Base-by-base conservation (phyloP, 2,797 vertebrate species). In the Sebastes kiyomatsui region DNA sequence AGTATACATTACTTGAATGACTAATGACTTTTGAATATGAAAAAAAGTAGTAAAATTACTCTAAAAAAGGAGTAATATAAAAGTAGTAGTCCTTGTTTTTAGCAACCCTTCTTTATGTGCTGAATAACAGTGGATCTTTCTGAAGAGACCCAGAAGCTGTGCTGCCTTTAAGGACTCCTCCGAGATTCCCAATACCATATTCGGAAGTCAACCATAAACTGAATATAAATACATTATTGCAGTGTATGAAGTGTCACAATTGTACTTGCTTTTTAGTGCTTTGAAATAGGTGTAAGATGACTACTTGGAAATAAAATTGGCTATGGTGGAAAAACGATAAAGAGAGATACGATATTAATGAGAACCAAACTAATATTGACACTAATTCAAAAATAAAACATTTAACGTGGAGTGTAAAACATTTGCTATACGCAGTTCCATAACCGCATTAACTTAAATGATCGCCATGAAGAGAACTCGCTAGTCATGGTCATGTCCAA, bases 151-250 rank as follows among this genome's bases (percentile, higher is more conserved):
- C 25, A 55, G 4, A 16, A n/a, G 16, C 22, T 4, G 23, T 71
- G 70, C 1, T 83, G 68, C 74, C 10, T 78, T 83, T 3, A 67
- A 0, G 30, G 42, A 28, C 14, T 42, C 12, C 55, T 59, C 2
- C 5, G 32, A 66, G 4, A 82, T 27, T 32, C 4, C 4, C 0
- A 3, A 9, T 10, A 20, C 4, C 6, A 7, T 3, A 2, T 3
- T 52, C 0, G 0, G 13, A 10, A 11, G 9, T 64, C 7, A 46
- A 46, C 42, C 42, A 46, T 46, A 18, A 46, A 7, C 6, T 46
- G 42, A 6, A 46, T 46, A 46, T 7, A 46, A 18, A 46, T 46
- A 16, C 42, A 18, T 46, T 46, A 46, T 46, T 46, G 3, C 42
- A 52, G 7, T 52, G 18, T 52, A 52, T n/a, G 20, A 18, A 46